Evolutionary conservation across 1,140 invertebrate genomes (phyloP).

Genomic region (Drosophila grimshawi): DNA sequence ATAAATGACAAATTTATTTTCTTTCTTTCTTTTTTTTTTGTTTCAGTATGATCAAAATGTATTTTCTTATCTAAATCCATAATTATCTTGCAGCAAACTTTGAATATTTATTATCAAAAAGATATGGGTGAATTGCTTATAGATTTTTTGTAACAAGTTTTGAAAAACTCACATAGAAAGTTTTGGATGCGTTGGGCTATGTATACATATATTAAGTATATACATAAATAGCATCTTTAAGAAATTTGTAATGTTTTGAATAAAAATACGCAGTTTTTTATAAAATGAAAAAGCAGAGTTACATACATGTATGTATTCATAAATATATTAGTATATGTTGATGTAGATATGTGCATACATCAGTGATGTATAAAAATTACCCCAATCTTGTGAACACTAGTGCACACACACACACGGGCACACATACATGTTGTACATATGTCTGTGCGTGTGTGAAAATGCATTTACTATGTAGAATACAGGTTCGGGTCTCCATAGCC

Average conservation of each 20-base stretch:
- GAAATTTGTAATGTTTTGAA: not conserved
- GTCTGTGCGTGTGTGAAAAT: conserved; percentile 13
- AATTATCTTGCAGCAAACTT: not conserved
- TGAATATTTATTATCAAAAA: too few species aligned
- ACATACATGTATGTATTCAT: conserved; percentile 1
- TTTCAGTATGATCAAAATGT: conserved; percentile 1
- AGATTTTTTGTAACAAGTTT: not conserved
- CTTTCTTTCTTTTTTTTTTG: not conserved
- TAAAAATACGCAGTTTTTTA: not conserved
- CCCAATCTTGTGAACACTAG: conserved; percentile 41
- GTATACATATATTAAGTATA: not conserved
- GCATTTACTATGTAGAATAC: conserved; percentile 26
- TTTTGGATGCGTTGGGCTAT: not conserved
- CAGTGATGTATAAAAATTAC: conserved; percentile 29
- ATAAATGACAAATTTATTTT: too few species aligned
- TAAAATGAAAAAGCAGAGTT: not conserved
- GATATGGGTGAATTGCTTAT: not conserved
- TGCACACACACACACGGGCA: conserved; percentile 18
- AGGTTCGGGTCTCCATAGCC: conserved; percentile 41
- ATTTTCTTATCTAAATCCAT: not conserved
- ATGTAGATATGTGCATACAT: conserved; percentile 26
- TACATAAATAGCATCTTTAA: not conserved
- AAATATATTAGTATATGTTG: not conserved
- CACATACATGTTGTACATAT: conserved; percentile 6
- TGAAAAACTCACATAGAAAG: not conserved